Conservation (phyloP, 1,140 invertebrate genomes). For the Anastrepha obliqua region DNA sequence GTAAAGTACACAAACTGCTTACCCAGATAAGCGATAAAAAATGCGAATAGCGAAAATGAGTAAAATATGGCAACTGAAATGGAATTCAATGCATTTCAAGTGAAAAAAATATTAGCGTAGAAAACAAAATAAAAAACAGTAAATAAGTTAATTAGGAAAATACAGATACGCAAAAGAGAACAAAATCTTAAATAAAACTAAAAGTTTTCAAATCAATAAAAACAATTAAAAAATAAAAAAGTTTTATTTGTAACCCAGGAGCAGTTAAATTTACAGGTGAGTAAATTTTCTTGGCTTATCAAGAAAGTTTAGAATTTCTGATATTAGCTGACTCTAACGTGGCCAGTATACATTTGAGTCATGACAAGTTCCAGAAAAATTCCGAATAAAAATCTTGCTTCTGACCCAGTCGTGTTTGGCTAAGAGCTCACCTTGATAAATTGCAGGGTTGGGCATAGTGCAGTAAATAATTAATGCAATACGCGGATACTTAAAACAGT, state of each 20-base stretch:
- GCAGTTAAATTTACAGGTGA: background rate
- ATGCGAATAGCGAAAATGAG: background rate
- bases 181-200: slow-evolving; percentile 46
- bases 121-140: background rate
- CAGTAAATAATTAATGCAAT: too few relatives aligned
- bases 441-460: too few relatives aligned
- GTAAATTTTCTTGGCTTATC: background rate
- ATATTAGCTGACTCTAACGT: too few relatives aligned
- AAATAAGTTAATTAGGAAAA: slow-evolving; percentile 5
- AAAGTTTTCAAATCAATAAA: slow-evolving; percentile 43
- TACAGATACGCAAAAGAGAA: background rate
- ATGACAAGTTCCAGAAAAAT: too few relatives aligned
- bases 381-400: too few relatives aligned
- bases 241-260: too few relatives aligned
- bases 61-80: slow-evolving; percentile 1
- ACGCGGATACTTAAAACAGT: too few relatives aligned
- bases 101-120: slow-evolving; percentile 1
- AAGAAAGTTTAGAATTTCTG: too few relatives aligned
- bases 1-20: slow-evolving; percentile 10
- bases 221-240: background rate
- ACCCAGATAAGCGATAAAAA: background rate
- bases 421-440: too few relatives aligned
- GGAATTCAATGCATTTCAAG: slow-evolving; percentile 43
- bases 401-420: too few relatives aligned
- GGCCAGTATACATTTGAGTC: too few relatives aligned